A percentile compares a stretch with the other conserved stretches of the same genome.
phyloP scores from a whole-genome alignment of 2,797 vertebrate genomes.

The Smutsia gigantea region DNA sequence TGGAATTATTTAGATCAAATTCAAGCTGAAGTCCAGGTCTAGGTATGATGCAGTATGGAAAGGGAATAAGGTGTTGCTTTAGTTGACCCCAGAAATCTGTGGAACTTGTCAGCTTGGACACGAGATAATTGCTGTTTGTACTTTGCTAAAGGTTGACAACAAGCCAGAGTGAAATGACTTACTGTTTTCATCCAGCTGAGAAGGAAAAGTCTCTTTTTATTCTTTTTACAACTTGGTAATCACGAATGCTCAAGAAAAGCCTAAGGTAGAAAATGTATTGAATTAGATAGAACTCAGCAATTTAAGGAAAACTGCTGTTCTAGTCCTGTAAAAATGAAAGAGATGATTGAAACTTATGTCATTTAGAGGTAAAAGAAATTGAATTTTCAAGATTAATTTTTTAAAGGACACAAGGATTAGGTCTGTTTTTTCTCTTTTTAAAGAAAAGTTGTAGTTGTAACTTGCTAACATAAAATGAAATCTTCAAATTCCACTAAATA shows the following conservation, averaged over 20 bases:
- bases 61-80: not conserved
- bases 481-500: not conserved
- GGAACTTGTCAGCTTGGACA: not conserved
- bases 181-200: constrained; percentile 29
- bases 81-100: not conserved
- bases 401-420: constrained; percentile 35
- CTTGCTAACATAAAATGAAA: constrained; percentile 57
- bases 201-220: constrained; percentile 51
- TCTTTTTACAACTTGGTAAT: constrained; percentile 62
- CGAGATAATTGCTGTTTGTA: constrained; percentile 7
- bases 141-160: not conserved
- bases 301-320: constrained; percentile 72
- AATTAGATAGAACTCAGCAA: constrained; percentile 64
- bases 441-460: constrained; percentile 28
- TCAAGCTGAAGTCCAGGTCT: not conserved
- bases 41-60: not conserved
- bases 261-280: constrained; percentile 70
- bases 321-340: constrained; percentile 65
- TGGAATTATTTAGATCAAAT: not conserved
- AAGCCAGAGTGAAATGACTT: not conserved
- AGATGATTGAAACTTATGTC: constrained; percentile 69
- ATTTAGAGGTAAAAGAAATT: constrained; percentile 76
- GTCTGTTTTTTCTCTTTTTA: not conserved
- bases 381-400: constrained; percentile 73
- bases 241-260: constrained; percentile 50